These are phyloP conservation scores for Antechinus stuartii DNA, from an alignment of 2,113 vertebrate species.

Conservation along the genomic window DNA sequence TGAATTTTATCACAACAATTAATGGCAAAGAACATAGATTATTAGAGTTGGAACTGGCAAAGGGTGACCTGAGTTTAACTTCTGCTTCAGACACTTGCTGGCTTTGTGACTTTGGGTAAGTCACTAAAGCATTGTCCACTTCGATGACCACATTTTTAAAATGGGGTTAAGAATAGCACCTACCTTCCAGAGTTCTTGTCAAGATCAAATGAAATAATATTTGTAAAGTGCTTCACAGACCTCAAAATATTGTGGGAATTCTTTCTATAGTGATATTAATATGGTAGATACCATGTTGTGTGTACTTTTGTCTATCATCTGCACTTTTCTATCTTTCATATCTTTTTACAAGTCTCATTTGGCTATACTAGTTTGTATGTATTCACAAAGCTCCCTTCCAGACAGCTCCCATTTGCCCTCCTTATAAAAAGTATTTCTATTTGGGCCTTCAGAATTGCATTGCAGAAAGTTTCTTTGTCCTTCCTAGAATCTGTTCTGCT, in stretches of 20 bases:
- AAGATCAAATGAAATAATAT: background rate
- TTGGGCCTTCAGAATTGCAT: background rate
- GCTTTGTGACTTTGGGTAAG: background rate
- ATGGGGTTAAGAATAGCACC: background rate
- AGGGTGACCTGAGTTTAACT: background rate
- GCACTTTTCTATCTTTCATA: background rate
- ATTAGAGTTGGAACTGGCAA: background rate
- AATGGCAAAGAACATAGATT: background rate
- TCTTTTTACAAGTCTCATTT: background rate
- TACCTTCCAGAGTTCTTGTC: background rate
- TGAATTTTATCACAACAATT: background rate
- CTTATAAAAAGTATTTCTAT: background rate
- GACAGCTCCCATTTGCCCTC: background rate
- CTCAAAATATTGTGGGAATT: background rate
- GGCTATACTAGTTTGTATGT: background rate
- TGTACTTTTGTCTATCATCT: background rate
- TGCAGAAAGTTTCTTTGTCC: background rate
- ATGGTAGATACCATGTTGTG: background rate
- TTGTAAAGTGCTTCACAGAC: background rate
- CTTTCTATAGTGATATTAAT: background rate
- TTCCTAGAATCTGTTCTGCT: background rate
- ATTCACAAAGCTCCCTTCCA: background rate
- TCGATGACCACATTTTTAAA: background rate
- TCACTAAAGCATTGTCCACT: background rate
- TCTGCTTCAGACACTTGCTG: background rate